phyloP scores from a whole-genome alignment of 2,113 vertebrate species.

The Microcebus jonahi region DNA sequence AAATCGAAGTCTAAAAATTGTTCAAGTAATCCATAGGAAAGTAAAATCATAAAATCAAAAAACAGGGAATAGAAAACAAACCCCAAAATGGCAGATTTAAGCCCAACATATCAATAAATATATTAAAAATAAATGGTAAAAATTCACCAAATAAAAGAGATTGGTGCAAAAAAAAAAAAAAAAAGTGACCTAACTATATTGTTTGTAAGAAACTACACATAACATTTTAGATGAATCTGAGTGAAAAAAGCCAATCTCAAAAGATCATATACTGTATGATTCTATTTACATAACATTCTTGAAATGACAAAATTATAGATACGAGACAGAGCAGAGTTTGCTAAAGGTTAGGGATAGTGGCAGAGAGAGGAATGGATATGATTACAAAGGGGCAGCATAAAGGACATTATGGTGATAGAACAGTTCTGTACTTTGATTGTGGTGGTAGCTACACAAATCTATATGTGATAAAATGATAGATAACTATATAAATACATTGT shows the following conservation, averaged over 20 bases:
- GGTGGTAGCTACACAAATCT: neutral
- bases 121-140: slow-evolving; percentile 20
- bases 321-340: neutral
- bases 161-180: neutral
- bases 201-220: neutral
- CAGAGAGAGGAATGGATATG: neutral
- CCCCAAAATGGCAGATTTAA: neutral
- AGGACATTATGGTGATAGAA: neutral
- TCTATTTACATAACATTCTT: slow-evolving; percentile 2
- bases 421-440: neutral
- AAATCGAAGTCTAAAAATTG: slow-evolving; percentile 48
- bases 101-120: neutral
- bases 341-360: neutral
- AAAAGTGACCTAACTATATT: neutral
- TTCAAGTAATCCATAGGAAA: neutral
- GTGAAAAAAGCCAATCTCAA: neutral
- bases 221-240: neutral
- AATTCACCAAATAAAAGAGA: slow-evolving; percentile 34
- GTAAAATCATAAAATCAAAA: neutral
- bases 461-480: neutral
- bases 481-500: neutral
- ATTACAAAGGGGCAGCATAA: neutral
- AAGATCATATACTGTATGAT: neutral
- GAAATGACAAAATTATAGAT: slow-evolving; percentile 3
- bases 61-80: neutral